These are phyloP conservation scores for Eilema sororculum DNA, from an alignment of 2,888 invertebrate species.

Conservation along the genomic window DNA sequence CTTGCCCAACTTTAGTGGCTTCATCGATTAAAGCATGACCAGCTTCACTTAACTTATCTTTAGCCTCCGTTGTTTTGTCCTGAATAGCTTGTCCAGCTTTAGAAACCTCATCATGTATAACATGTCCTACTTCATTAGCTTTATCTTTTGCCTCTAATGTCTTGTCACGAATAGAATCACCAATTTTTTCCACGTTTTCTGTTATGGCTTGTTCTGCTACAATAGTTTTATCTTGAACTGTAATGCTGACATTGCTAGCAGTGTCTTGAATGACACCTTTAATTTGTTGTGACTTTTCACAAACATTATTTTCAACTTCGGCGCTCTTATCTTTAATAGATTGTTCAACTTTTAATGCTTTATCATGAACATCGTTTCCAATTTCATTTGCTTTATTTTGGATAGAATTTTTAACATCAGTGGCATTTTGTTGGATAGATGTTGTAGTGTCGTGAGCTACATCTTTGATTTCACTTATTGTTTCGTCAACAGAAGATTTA, in stretches of 20 bases:
- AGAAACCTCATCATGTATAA: slow-evolving; percentile 41
- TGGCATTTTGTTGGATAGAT: slow-evolving; percentile 47
- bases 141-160: slow-evolving; percentile 19
- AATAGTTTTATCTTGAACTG: slow-evolving; percentile 51
- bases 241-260: slow-evolving; percentile 53
- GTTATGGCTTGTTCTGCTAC: slow-evolving; percentile 47
- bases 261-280: slow-evolving; percentile 57
- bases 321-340: slow-evolving; percentile 55
- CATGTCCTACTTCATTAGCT: slow-evolving; percentile 40
- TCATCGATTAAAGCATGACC: slow-evolving; percentile 31
- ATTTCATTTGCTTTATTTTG: slow-evolving; percentile 51
- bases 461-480: slow-evolving; percentile 59
- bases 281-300: slow-evolving; percentile 55
- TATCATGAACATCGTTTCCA: slow-evolving; percentile 51
- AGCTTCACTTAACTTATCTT: slow-evolving; percentile 27
- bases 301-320: slow-evolving; percentile 52
- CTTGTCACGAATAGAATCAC: slow-evolving; percentile 50
- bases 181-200: slow-evolving; percentile 49
- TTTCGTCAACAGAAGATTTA: slow-evolving; percentile 59
- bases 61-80: slow-evolving; percentile 28
- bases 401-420: slow-evolving; percentile 45
- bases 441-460: slow-evolving; percentile 48
- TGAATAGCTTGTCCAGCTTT: slow-evolving; percentile 55
- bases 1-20: slow-evolving; percentile 45
- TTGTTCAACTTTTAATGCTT: slow-evolving; percentile 51